Evolutionary conservation across 1,140 invertebrate species (phyloP).

Genomic region (Harlomillsia oculata): DNA sequence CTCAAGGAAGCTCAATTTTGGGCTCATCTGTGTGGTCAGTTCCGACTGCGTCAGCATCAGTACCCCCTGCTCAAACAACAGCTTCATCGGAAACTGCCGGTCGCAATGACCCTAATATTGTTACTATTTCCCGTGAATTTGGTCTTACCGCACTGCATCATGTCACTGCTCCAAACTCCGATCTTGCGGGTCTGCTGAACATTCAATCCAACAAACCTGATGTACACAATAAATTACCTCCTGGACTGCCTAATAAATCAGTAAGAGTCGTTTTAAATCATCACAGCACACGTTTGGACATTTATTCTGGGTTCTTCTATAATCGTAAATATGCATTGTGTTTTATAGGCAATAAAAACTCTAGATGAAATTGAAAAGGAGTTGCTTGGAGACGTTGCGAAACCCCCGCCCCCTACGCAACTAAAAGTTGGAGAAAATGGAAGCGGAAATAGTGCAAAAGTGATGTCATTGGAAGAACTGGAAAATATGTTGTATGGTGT

Average conservation of each 20-base stretch:
- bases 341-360: conserved; percentile 20
- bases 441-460: background rate
- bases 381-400: conserved; percentile 8
- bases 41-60: background rate
- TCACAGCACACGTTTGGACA: no score
- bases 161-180: no score
- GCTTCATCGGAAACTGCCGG: no score
- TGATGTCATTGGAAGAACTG: conserved; percentile 25
- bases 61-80: no score
- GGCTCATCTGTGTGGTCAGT: conserved; percentile 32
- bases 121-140: no score
- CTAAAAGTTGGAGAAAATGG: background rate
- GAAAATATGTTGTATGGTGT: conserved; percentile 18
- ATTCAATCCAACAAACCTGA: no score
- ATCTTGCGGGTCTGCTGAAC: no score
- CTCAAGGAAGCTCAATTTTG: conserved; percentile 24
- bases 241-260: background rate
- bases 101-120: no score
- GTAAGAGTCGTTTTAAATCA: no score
- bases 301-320: background rate
- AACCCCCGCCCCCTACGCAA: background rate
- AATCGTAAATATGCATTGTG: background rate
- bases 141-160: no score
- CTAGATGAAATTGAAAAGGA: conserved; percentile 29
- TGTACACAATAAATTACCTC: no score